Percentiles rank a stretch among this genome's conserved stretches.
These are phyloP conservation scores for Rhizomys pruinosus DNA, from an alignment of 2,113 vertebrate genomes.

Conservation along the genomic window DNA sequence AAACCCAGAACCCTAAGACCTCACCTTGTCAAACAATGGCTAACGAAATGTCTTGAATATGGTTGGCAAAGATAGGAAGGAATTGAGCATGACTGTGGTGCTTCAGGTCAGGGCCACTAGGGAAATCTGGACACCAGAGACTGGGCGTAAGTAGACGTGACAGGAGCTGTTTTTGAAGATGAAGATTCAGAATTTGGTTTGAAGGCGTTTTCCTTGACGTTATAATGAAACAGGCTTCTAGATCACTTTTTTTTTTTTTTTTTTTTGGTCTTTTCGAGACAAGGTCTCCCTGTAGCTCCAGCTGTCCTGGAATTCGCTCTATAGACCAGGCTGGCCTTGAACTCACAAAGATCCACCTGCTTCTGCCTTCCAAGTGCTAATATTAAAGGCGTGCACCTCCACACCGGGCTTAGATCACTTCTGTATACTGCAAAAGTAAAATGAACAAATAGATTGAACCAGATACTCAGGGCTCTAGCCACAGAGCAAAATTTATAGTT, in stretches of 20 bases:
- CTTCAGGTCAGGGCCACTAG: not conserved
- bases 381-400: no score
- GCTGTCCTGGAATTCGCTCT: no score
- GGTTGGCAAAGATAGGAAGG: not conserved
- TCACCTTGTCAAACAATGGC: not conserved
- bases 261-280: no score
- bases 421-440: not conserved
- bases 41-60: not conserved
- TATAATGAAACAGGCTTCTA: not conserved
- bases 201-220: not conserved
- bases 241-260: no score
- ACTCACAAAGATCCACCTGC: no score
- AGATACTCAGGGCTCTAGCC: not conserved
- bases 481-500: not conserved
- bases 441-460: not conserved
- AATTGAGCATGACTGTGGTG: not conserved
- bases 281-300: no score
- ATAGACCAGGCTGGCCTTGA: no score
- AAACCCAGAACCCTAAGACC: not conserved
- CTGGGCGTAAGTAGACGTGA: not conserved
- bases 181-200: not conserved
- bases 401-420: not conserved
- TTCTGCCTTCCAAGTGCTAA: no score
- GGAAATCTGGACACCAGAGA: not conserved
- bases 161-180: not conserved